Evolutionary conservation across 2,797 vertebrate genomes (phyloP).

Genomic region (Coreius guichenoti): DNA sequence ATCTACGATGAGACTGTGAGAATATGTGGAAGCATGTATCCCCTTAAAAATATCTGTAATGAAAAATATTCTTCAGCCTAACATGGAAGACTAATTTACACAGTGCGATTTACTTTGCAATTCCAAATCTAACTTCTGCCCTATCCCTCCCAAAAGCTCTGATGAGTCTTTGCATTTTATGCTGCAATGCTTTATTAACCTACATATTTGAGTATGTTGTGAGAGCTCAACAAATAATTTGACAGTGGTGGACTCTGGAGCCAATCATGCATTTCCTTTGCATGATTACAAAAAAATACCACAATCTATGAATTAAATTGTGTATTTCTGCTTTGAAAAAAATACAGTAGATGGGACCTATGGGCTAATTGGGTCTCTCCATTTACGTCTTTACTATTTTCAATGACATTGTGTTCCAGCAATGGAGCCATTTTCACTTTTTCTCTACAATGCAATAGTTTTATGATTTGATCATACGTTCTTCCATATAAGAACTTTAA

Average conservation of each 20-base stretch:
- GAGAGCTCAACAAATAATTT: slow-evolving; percentile 1
- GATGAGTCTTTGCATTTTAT: slow-evolving; percentile 14
- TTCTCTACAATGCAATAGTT: neutral
- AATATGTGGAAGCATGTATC: slow-evolving; percentile 3
- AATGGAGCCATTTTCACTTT: neutral
- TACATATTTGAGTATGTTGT: slow-evolving; percentile 23
- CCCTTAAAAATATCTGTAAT: slow-evolving; percentile 34
- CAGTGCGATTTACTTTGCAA: slow-evolving; percentile 24
- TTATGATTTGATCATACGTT: neutral
- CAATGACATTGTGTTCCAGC: neutral
- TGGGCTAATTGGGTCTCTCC: neutral
- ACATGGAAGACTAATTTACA: slow-evolving; percentile 34
- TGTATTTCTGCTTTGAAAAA: neutral
- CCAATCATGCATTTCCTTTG: slow-evolving; percentile 5
- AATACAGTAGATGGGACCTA: neutral
- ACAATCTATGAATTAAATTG: neutral
- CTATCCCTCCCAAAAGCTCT: slow-evolving; percentile 6
- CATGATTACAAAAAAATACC: neutral
- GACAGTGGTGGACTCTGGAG: slow-evolving; percentile 2
- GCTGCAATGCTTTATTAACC: slow-evolving; percentile 21
- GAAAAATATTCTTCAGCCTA: slow-evolving; percentile 43
- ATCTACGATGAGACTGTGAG: neutral
- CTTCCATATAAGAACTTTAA: neutral
- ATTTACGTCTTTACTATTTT: slow-evolving; percentile 43
- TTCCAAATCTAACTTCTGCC: slow-evolving; percentile 17